Conservation (phyloP, 2,888 invertebrate species). For the Celastrina argiolus region DNA sequence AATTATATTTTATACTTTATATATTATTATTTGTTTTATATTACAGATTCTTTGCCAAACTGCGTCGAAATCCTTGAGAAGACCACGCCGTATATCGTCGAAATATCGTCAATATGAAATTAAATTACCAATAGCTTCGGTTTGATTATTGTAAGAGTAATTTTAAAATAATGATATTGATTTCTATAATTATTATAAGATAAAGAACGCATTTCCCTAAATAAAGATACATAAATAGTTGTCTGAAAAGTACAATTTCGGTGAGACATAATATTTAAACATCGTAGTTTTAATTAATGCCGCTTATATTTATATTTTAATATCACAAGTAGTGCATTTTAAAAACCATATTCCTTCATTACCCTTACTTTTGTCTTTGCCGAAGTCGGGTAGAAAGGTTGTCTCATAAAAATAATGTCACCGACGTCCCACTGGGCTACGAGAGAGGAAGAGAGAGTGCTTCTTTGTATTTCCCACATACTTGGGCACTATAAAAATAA, state of each 20-base stretch:
- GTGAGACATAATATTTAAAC: background rate
- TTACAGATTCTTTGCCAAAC: slow-evolving; percentile 69
- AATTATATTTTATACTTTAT: background rate
- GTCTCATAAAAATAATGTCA: no score
- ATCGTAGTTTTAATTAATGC: background rate
- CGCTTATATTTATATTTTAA: background rate
- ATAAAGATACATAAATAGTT: background rate
- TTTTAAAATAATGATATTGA: background rate
- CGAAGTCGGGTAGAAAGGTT: no score
- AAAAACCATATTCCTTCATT: no score
- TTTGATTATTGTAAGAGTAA: slow-evolving; percentile 4
- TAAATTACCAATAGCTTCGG: slow-evolving; percentile 11
- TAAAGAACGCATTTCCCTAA: background rate
- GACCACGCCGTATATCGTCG: slow-evolving; percentile 22
- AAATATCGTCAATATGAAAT: slow-evolving; percentile 24
- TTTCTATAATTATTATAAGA: background rate
- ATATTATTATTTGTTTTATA: background rate
- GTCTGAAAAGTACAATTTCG: background rate
- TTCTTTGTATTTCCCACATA: no score
- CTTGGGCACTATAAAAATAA: no score
- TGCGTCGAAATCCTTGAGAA: slow-evolving; percentile 62
- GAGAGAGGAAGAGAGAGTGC: no score
- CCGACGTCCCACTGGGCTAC: no score
- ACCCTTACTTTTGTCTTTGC: no score
- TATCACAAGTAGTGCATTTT: background rate